Conservation (phyloP, 1,140 invertebrate genomes). For the Cephus cinctus region DNA sequence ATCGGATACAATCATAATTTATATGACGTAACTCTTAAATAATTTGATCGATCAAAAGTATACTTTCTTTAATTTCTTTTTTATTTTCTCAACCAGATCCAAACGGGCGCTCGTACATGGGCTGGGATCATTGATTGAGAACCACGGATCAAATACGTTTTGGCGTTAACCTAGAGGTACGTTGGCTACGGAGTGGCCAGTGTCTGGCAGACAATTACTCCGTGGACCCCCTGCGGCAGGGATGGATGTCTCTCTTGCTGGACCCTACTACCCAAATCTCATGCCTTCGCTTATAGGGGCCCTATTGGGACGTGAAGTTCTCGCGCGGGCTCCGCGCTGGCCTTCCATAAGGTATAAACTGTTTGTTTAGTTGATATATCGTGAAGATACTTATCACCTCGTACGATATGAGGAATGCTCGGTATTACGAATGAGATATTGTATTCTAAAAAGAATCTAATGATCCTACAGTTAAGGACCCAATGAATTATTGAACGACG, state of each 20-base stretch:
- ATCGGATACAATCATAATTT: no score
- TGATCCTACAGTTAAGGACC: no score
- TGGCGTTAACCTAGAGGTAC: constrained; percentile 33
- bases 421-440: constrained; percentile 40
- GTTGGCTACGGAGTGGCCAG: constrained; percentile 32
- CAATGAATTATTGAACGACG: no score
- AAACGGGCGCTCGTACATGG: no score
- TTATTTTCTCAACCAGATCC: no score
- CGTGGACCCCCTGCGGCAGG: constrained; percentile 43
- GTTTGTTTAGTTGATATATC: constrained; percentile 50
- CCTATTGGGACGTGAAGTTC: background rate
- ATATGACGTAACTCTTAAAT: no score
- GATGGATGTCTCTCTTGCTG: constrained; percentile 48
- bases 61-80: no score
- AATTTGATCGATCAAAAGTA: no score
- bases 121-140: constrained; percentile 36
- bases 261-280: constrained; percentile 26
- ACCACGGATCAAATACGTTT: constrained; percentile 37
- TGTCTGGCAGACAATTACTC: constrained; percentile 49
- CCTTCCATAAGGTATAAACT: constrained; percentile 34
- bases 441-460: constrained; percentile 44
- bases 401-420: constrained; percentile 39
- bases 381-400: constrained; percentile 46
- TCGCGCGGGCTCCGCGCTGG: background rate
- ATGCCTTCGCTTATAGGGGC: no score